Evolutionary conservation across 1,140 invertebrate genomes (phyloP), one percentile per base, ranked within the genome.

Genomic region (Cherax quadricarinatus): DNA sequence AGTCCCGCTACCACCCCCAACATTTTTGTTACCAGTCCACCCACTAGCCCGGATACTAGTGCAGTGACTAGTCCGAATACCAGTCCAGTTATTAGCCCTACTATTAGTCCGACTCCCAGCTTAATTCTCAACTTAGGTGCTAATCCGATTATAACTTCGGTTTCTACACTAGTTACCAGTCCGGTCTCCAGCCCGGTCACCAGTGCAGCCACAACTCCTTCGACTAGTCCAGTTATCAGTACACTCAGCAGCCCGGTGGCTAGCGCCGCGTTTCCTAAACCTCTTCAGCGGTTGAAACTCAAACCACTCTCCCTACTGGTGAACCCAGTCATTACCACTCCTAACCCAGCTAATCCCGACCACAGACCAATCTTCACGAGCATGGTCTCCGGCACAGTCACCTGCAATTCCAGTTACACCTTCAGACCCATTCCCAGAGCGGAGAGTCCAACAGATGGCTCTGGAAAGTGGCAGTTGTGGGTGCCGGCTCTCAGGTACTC

Each of bases 401-500:
- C 9, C 53, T 10, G 53, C 14, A 57, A 14, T 57, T 14, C 3
- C 14, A 57, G 53, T 14, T 14, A 10, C 0, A 57, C 53, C 53
- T 57, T 57, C 53, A 57, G 53, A 57, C 53, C 53, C 9, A 57
- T 57, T 14, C 53, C 53, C 53, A 57, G 53, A 57, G 3, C 53
- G 53, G 53, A 57, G 53, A 57, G 53, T 14, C 53, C 53, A 3
- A 57, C 53, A 57, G 14, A 14, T 14, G 53, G 53, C 3, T 57
- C 53, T 57, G 53, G 53, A 14, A 57, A 57, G 53, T 24, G 51
- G n/a, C 53, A 51, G n/a, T 21, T 24, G 53, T 21, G 24, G 82
- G n/a, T 24, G n/a, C 82, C 82, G 9, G 53, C 82, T 66, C 21
- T 49, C 83, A 86, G 53, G 62, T 86, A 66, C 48, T 70, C 24